Evolutionary conservation across 2,113 vertebrate species (phyloP), one percentile per base, ranked within the genome.

Genomic region (Nanorana parkeri): DNA sequence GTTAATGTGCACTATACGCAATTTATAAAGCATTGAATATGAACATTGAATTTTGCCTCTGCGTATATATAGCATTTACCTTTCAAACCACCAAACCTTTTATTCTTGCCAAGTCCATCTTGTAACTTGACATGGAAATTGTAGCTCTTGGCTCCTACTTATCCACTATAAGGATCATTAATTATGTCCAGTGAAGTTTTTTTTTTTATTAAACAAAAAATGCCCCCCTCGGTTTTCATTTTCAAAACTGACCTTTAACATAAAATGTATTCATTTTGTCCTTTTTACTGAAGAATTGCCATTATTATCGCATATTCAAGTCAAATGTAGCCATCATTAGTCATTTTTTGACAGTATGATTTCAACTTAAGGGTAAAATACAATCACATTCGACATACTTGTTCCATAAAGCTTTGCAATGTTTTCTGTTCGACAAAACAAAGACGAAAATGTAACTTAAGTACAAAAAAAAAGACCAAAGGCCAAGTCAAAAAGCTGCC

Each of bases 201-300:
- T 58, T 64, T 76, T 63, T 73, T 47, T 47, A 4, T 60, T 72
- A 73, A 56, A 73, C 69, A 56, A 74, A 74, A 47, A 74, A 74
- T 21, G 26, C 17, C 29, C 71, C 71, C 7, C 56, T 60, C 36
- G 72, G 17, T 60, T 75, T 15, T 21, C 21, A 23, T 20, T 20
- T 32, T 60, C 28, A 20, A n/a, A 16, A 75, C 56, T 75, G 72
- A 75, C 72, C 72, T 75, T 75, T 26, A n/a, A 16, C 23, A 61
- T 60, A n/a, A 36, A 60, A 74, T 61, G 56, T 24, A 61, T 60
- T 75, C 13, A 41, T 23, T 41, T 41, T 61, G 21, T 10, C n/a
- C 41, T 28, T 20, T 36, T 75, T 61, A 29, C 41, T 56, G 72
- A 71, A 60, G 61, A 75, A 75, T 75, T 75, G 29, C 72, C 24